Evolutionary conservation across 2,888 invertebrate species (phyloP).

Genomic region (Nemapogon koenigi): DNA sequence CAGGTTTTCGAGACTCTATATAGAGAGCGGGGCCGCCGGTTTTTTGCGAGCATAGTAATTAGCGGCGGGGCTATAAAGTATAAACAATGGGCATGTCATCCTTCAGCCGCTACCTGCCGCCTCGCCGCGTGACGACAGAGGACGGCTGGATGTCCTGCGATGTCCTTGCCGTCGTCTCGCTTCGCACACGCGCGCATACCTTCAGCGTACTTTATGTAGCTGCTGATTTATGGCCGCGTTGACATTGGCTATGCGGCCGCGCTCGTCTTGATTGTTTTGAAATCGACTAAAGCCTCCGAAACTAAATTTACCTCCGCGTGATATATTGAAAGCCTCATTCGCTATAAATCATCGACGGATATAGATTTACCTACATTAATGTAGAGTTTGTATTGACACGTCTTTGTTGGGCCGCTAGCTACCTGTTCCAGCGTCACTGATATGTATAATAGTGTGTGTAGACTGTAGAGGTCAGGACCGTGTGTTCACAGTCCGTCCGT

Average conservation of each 20-base stretch:
- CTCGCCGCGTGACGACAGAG: conserved; percentile 31
- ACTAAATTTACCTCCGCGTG: too few relatives aligned
- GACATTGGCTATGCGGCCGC: conserved; percentile 8
- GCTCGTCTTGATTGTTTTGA: conserved; percentile 6
- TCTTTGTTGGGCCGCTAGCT: too few relatives aligned
- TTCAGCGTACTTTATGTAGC: conserved; percentile 13
- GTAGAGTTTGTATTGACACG: too few relatives aligned
- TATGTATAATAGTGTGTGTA: too few relatives aligned
- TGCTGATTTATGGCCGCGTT: conserved; percentile 17
- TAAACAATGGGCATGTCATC: conserved; percentile 62
- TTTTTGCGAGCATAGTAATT: conserved; percentile 49
- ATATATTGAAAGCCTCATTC: too few relatives aligned
- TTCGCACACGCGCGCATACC: conserved; percentile 25
- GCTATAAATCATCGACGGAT: too few relatives aligned
- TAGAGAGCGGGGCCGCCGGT: conserved; percentile 7
- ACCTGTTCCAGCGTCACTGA: too few relatives aligned
- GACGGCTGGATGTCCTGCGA: conserved; percentile 49
- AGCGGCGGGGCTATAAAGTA: conserved; percentile 55
- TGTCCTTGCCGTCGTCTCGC: conserved; percentile 44
- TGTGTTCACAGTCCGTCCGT: conserved; percentile 1
- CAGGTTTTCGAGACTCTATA: background rate
- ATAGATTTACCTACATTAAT: too few relatives aligned
- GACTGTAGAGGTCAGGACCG: background rate
- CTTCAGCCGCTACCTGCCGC: conserved; percentile 53
- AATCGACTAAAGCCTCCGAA: too few relatives aligned